Evolutionary conservation across 2,888 invertebrate species (phyloP).

Genomic region (Calliscelio sp.): DNA sequence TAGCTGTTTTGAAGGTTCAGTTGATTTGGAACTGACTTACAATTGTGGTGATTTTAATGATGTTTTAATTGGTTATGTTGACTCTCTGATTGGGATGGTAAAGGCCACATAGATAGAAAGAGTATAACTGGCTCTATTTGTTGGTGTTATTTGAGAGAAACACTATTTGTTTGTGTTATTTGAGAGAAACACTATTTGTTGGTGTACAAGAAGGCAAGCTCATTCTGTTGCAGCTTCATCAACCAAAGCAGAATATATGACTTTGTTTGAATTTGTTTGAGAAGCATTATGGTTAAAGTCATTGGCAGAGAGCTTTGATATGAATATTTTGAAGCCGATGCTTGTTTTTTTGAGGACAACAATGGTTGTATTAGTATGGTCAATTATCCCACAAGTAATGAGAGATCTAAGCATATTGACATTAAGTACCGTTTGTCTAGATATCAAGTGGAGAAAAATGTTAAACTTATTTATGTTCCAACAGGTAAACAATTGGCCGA

Average conservation of each 20-base stretch:
- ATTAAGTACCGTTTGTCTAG: slow-evolving; percentile 77
- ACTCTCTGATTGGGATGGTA: too few relatives aligned
- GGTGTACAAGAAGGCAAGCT: slow-evolving; percentile 74
- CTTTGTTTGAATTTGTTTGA: slow-evolving; percentile 78
- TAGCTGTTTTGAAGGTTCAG: slow-evolving; percentile 56
- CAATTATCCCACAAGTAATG: slow-evolving; percentile 77
- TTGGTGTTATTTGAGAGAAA: too few relatives aligned
- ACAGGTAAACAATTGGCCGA: too few relatives aligned
- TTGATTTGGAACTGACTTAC: slow-evolving; percentile 59
- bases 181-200: slow-evolving; percentile 55
- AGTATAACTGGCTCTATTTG: slow-evolving; percentile 71
- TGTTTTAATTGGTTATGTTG: too few relatives aligned
- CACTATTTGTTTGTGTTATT: slow-evolving; percentile 69
- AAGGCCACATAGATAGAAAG: slow-evolving; percentile 48
- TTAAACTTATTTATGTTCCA: too few relatives aligned
- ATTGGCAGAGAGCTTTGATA: slow-evolving; percentile 75
- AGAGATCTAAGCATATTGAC: slow-evolving; percentile 80
- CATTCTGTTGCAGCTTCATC: slow-evolving; percentile 74
- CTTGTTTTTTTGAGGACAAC: slow-evolving; percentile 80
- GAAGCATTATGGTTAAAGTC: slow-evolving; percentile 81
- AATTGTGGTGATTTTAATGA: too few relatives aligned
- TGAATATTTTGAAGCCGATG: slow-evolving; percentile 72
- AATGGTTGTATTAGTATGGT: slow-evolving; percentile 80
- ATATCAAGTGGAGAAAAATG: slow-evolving; percentile 73
- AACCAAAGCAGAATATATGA: slow-evolving; percentile 71